Evolutionary conservation across 2,797 vertebrate species (phyloP).

Genomic region (Protosalanx chinensis): DNA sequence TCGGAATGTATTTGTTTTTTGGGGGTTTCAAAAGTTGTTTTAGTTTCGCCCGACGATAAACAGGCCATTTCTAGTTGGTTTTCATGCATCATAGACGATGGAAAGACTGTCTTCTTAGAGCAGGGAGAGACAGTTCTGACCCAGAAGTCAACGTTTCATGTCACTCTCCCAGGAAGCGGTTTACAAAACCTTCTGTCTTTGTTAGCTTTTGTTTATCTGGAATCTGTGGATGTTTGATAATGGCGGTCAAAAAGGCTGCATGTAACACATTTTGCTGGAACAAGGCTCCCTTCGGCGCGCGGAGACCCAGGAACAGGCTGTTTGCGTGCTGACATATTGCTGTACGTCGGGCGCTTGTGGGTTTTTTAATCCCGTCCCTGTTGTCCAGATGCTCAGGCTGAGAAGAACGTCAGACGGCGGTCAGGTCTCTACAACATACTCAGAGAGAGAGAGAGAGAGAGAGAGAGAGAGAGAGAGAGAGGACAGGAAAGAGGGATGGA

Average conservation of each 20-base stretch:
- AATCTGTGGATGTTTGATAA: background rate
- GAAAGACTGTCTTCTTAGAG: slow-evolving; percentile 19
- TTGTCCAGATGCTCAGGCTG: slow-evolving; percentile 27
- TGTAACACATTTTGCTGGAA: background rate
- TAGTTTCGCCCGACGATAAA: slow-evolving; percentile 52
- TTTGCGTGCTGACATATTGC: background rate
- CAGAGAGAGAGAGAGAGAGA: slow-evolving; percentile 14
- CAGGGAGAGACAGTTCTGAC: background rate
- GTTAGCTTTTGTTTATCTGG: background rate
- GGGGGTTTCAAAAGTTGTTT: slow-evolving; percentile 65
- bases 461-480: slow-evolving; percentile 11
- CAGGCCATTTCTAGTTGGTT: slow-evolving; percentile 52
- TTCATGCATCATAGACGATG: slow-evolving; percentile 49
- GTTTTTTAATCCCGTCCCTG: slow-evolving; percentile 40
- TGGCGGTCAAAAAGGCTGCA: background rate
- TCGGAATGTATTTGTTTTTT: slow-evolving; percentile 43
- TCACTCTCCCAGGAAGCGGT: slow-evolving; percentile 32
- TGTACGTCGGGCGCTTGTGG: slow-evolving; percentile 28
- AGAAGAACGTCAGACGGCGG: slow-evolving; percentile 22
- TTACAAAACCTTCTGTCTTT: slow-evolving; percentile 5
- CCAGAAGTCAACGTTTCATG: slow-evolving; percentile 33
- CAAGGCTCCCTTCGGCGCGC: too few relatives aligned
- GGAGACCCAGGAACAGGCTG: too few relatives aligned
- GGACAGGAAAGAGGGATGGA: slow-evolving; percentile 7
- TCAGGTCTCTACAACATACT: slow-evolving; percentile 24